Conservation (phyloP, 1,140 invertebrate species). For the Cherax destructor region DNA sequence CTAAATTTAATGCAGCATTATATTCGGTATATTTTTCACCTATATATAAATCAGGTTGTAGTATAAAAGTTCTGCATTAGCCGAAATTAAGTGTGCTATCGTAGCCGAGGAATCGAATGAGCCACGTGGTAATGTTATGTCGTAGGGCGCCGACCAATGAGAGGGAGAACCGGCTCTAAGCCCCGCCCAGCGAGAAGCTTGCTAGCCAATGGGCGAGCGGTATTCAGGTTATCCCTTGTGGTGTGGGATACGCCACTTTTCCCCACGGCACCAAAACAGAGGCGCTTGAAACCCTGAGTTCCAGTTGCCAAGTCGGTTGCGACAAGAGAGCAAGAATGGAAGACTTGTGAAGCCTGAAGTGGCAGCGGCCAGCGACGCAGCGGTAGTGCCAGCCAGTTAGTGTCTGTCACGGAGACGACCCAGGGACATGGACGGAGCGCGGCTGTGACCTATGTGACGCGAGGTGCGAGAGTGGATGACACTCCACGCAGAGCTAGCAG, state of each 20-base stretch:
- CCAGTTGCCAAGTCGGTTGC: constrained; percentile 70
- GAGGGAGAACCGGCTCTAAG: constrained; percentile 32
- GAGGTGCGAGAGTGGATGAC: constrained; percentile 61
- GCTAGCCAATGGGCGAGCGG: constrained; percentile 25
- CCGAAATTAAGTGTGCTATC: constrained; percentile 48
- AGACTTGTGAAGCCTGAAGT: constrained; percentile 65
- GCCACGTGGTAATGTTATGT: constrained; percentile 70
- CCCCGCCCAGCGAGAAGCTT: constrained; percentile 24
- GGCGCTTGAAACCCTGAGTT: constrained; percentile 51
- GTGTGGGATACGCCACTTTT: constrained; percentile 51
- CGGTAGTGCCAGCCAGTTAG: constrained; percentile 68
- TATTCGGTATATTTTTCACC: neutral
- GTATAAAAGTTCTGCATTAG: neutral
- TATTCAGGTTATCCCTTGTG: constrained; percentile 27
- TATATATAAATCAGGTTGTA: constrained; percentile 9
- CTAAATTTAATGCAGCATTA: constrained; percentile 1
- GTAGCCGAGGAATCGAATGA: constrained; percentile 57
- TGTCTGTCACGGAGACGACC: constrained; percentile 51
- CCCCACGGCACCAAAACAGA: constrained; percentile 67
- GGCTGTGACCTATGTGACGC: constrained; percentile 56
- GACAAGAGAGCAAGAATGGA: constrained; percentile 64
- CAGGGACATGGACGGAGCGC: constrained; percentile 65
- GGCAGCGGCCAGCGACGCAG: constrained; percentile 65
- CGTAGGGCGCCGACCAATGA: constrained; percentile 46
- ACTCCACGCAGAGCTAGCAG: constrained; percentile 64